Evolutionary conservation across 1,140 invertebrate species (phyloP), one percentile per base, ranked within the genome.

Genomic region (Papilio polytes): DNA sequence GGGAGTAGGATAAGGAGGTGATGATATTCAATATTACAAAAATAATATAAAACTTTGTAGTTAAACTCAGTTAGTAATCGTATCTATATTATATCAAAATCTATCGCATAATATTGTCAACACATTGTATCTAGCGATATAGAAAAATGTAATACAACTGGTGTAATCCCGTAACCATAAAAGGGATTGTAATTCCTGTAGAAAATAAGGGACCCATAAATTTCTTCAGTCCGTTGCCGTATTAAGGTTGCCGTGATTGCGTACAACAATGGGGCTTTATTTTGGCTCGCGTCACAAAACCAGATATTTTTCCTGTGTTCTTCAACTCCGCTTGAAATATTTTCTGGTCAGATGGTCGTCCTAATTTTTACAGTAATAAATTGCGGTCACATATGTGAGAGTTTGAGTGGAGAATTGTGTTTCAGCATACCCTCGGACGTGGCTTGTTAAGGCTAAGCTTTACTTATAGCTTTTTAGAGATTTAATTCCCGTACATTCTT

Each of bases 221-320:
- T 90, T 85, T 80, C 78, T 85, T 80, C 78, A 78, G 83, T 85
- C 73, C 73, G 63, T 48, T 59, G 77, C 66, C 83, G 82, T 88
- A 84, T 86, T 86, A 85, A 86, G 84, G 84, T 86, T 87, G 84
- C 85, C 82, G 81, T 92, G 90, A 92, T 91, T 91, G 88, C 87
- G 84, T 86, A 80, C 85, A 85, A 89, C 84, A 90, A 89, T 84
- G 78, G 86, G 86, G 82, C 86, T 90, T 86, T 88, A 85, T 90
- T 88, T 85, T 89, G 85, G 85, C 85, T 87, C 70, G 80, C 80
- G 66, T 80, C 80, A 87, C 84, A 84, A 81, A 79, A 83, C 31
- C 74, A 48, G 41, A 76, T 53, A 53, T 76, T 76, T 76, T 76
- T 76, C 46, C 20, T 51, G 48, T 53, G 46, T n/a, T n/a, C n/a